Evolutionary conservation across 2,113 vertebrate species (phyloP).

Genomic region (Eupsittula cactorum): DNA sequence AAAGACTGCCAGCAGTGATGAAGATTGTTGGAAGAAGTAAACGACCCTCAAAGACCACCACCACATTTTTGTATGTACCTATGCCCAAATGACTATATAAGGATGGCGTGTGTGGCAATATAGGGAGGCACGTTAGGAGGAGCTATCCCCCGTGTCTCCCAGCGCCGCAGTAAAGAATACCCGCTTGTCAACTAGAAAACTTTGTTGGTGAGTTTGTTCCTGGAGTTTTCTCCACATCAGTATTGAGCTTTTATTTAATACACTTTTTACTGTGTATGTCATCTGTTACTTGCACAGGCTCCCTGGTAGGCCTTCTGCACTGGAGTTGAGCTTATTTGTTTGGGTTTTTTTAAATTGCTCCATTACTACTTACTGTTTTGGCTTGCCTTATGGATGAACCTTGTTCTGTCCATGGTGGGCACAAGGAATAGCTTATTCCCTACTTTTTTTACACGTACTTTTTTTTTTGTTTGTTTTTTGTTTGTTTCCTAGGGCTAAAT

Average conservation of each 20-base stretch:
- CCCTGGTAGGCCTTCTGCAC: background rate
- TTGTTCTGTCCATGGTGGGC: background rate
- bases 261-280: background rate
- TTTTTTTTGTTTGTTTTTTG: background rate
- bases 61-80: too few relatives aligned
- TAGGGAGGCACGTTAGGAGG: too few relatives aligned
- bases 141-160: too few relatives aligned
- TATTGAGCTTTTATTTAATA: background rate
- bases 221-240: too few relatives aligned
- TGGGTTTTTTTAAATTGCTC: background rate
- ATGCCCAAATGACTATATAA: too few relatives aligned
- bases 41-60: too few relatives aligned
- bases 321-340: background rate
- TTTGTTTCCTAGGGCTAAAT: background rate
- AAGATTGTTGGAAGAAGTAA: too few relatives aligned
- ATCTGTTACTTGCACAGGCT: background rate
- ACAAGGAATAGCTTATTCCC: background rate
- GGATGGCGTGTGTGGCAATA: too few relatives aligned
- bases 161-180: too few relatives aligned
- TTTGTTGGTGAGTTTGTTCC: too few relatives aligned
- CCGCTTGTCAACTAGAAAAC: too few relatives aligned
- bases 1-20: too few relatives aligned
- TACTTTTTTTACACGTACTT: background rate
- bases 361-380: background rate
- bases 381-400: background rate